Base-by-base conservation (phyloP, 1,140 invertebrate species). In the Anastrepha ludens region DNA sequence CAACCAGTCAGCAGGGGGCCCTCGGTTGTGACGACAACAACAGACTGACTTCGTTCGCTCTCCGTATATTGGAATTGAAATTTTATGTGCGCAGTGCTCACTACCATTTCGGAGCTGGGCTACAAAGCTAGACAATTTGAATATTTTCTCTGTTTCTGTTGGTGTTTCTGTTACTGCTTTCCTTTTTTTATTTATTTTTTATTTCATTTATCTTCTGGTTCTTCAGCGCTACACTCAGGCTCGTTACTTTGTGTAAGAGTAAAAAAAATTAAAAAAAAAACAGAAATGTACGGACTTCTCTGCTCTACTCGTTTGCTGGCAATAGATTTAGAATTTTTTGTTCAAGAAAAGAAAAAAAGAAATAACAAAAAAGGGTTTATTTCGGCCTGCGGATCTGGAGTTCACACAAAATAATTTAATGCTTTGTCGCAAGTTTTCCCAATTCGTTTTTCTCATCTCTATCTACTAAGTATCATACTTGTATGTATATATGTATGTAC, bases 351-450 rank as follows among this genome's bases (percentile, higher is more conserved):
- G 39, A 11, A 78, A 78, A 78, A 78, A 20, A 78, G 3, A 78
- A 78, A 78, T 4, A 17, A 78, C 29, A 29, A 86, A 86, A 86
- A 86, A 86, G 55, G 60, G 60, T 60, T 59, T 15, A 5, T 39
- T 78, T 15, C 17, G 70, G 70, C 47, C 70, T 78, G 8, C 70
- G 47, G 44, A 50, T 78, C 47, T 39, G 41, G 3, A 78, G 70
- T 78, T 50, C 74, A 81, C 15, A 81, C 47, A 81, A 81, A 81
- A 81, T 81, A 81, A 81, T 81, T 81, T 81, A 81, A 81, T 81
- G 74, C 74, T 58, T 55, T 50, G 74, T 58, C 74, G 50, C 74
- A 81, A 55, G 74, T 81, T 81, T 81, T 55, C n/a, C 9, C 74
- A 81, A 81, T 81, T 50, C 47, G 47, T 74, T 47, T 74, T 74